Percentiles rank a stretch among this genome's conserved stretches.
Evolutionary conservation across 2,113 vertebrate species (phyloP).

Genomic region (Sula dactylatra): DNA sequence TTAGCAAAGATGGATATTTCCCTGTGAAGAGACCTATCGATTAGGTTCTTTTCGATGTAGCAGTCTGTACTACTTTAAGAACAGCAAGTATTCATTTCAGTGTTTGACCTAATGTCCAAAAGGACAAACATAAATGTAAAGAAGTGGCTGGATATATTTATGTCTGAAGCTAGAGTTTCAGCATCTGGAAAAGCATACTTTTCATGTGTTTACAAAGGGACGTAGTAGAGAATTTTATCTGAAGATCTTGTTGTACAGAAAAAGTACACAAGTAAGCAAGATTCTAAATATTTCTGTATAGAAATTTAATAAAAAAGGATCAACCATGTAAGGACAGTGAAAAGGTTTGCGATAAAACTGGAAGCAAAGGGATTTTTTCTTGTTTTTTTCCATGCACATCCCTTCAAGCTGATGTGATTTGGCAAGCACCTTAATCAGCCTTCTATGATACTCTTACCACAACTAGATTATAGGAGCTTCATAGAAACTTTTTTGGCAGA

Average conservation of each 20-base stretch:
- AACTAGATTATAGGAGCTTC: neutral
- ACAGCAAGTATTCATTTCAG: neutral
- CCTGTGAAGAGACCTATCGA: neutral
- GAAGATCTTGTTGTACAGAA: neutral
- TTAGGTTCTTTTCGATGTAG: neutral
- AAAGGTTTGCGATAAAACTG: neutral
- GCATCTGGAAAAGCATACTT: neutral
- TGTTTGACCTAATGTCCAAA: neutral
- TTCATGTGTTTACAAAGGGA: neutral
- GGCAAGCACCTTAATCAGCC: neutral
- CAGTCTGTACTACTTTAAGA: neutral
- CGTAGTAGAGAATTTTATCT: neutral
- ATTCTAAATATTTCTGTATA: neutral
- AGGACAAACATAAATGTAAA: neutral
- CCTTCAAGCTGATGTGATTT: neutral
- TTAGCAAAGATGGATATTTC: neutral
- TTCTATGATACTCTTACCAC: neutral
- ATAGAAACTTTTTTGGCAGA: neutral
- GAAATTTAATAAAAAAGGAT: neutral
- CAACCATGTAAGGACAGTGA: neutral
- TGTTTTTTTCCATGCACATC: neutral
- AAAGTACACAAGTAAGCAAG: neutral
- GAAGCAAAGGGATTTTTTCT: neutral
- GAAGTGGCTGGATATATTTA: neutral
- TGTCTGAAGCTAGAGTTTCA: neutral